Evolutionary conservation across 1,140 invertebrate genomes (phyloP).

Genomic region (Drosophila subpulchrella): DNA sequence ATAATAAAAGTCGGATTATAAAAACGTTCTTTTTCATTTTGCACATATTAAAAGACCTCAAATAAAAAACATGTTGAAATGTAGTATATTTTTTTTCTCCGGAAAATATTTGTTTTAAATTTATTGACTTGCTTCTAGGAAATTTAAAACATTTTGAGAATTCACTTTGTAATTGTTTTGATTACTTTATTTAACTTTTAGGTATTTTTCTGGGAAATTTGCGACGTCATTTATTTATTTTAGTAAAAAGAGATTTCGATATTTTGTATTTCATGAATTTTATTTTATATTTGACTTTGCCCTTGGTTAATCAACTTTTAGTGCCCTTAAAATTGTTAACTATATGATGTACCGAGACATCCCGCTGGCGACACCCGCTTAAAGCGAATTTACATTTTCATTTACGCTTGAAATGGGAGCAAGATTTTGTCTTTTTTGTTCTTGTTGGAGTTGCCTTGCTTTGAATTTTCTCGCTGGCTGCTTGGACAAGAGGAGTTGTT

Average conservation of each 20-base stretch:
- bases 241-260: neutral
- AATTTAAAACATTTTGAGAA: neutral
- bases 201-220: neutral
- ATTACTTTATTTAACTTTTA: neutral
- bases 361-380: constrained; percentile 44
- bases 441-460: constrained; percentile 38
- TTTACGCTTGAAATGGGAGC: constrained; percentile 74
- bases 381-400: constrained; percentile 78
- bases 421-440: constrained; percentile 54
- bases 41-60: too few relatives aligned
- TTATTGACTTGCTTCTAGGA: neutral
- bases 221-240: neutral
- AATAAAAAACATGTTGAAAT: too few relatives aligned
- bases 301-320: constrained; percentile 34
- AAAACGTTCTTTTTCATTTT: too few relatives aligned
- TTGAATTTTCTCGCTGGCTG: constrained; percentile 55
- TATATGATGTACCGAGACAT: neutral
- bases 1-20: too few relatives aligned
- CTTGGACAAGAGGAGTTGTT: constrained; percentile 19
- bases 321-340: neutral
- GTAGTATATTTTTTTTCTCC: too few relatives aligned
- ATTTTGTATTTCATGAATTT: constrained; percentile 15
- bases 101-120: too few relatives aligned
- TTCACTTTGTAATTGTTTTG: neutral
- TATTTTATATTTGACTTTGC: constrained; percentile 37